Conservation (phyloP, 1,140 invertebrate genomes). For the Cyphomyrmex costatus region DNA sequence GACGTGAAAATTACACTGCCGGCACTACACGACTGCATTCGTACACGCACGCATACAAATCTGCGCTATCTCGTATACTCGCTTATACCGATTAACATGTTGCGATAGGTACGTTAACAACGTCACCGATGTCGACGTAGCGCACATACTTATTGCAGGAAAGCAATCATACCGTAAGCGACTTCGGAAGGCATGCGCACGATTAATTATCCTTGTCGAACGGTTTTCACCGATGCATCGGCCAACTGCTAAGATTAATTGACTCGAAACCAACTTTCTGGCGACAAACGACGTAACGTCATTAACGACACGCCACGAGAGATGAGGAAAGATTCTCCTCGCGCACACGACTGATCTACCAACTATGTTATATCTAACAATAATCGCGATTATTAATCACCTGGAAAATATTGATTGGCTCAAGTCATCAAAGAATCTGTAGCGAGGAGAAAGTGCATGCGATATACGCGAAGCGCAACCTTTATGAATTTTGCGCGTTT, state of each 20-base stretch:
- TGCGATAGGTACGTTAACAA: conserved; percentile 64
- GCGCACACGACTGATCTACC: neutral
- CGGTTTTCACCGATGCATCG: conserved; percentile 73
- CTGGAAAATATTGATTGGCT: conserved; percentile 9
- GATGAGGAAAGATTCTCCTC: conserved; percentile 16
- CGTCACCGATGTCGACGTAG: conserved; percentile 40
- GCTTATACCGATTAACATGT: conserved; percentile 50
- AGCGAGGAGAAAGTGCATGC: neutral
- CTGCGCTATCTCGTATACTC: neutral
- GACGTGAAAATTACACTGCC: conserved; percentile 31
- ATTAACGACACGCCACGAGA: conserved; percentile 15
- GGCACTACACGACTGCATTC: neutral
- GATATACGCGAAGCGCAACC: neutral
- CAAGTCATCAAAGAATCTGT: conserved; percentile 9
- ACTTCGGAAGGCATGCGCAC: conserved; percentile 40
- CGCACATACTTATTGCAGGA: conserved; percentile 60
- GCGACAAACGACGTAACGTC: conserved; percentile 64
- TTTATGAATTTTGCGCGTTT: neutral
- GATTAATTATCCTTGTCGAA: conserved; percentile 74
- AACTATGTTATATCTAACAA: conserved; percentile 9
- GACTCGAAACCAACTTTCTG: conserved; percentile 60
- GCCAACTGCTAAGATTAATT: conserved; percentile 70
- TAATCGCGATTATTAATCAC: conserved; percentile 54
- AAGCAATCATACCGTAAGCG: conserved; percentile 62
- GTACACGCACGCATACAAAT: no score